phyloP scores from a whole-genome alignment of 2,113 vertebrate species.

The Eira barbara region DNA sequence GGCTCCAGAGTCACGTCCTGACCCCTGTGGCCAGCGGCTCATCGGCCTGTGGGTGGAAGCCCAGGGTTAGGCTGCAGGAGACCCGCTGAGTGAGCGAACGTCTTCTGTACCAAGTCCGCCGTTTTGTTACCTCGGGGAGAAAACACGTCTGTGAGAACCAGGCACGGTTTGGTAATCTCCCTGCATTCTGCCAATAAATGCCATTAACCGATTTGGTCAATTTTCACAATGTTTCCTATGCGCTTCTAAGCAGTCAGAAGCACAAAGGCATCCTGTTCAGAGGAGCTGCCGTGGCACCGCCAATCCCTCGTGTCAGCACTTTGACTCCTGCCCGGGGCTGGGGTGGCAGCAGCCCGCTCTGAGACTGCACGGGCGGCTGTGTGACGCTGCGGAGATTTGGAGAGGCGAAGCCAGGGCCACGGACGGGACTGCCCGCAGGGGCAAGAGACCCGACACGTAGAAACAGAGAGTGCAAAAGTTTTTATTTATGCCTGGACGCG shows the following conservation, averaged over 20 bases:
- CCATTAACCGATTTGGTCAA: too few species aligned
- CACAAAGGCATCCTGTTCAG: accelerated
- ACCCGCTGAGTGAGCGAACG: neutral
- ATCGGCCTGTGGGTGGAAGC: accelerated
- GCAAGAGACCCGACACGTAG: accelerated
- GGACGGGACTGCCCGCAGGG: accelerated
- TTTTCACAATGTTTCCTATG: neutral
- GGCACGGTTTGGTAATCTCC: neutral
- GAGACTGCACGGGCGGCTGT: neutral
- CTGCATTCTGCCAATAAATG: neutral
- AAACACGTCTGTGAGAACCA: too few species aligned
- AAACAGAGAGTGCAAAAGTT: neutral
- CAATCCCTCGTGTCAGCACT: accelerated
- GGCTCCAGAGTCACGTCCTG: neutral
- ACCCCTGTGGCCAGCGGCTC: accelerated
- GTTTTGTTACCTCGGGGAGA: too few species aligned
- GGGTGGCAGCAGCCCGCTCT: accelerated
- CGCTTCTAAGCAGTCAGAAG: accelerated
- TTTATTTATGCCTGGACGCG: neutral
- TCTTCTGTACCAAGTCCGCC: too few species aligned
- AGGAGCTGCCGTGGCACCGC: accelerated
- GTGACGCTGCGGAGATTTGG: accelerated
- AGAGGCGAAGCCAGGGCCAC: accelerated
- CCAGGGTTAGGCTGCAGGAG: neutral
- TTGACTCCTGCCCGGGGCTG: too few species aligned